Evolutionary conservation across 2,888 invertebrate species (phyloP).

Genomic region (Pristionchus arcanus): DNA sequence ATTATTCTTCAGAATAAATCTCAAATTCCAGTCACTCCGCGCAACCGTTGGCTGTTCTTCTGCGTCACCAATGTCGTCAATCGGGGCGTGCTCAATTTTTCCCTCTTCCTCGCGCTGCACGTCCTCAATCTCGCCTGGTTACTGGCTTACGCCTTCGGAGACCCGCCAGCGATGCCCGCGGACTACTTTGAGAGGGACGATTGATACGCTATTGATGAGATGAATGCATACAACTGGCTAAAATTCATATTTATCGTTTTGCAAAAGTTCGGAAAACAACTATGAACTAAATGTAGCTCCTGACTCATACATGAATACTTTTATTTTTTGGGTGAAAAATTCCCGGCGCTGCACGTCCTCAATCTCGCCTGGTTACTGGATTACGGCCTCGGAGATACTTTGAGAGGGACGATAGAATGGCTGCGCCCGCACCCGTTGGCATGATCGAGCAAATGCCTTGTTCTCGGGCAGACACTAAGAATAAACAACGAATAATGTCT

Average conservation of each 20-base stretch:
- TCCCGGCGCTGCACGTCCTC: background rate
- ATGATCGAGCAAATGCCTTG: too few relatives aligned
- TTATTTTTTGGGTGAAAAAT: too few relatives aligned
- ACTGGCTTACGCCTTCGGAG: background rate
- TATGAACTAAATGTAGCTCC: too few relatives aligned
- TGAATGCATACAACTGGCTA: too few relatives aligned
- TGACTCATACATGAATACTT: too few relatives aligned
- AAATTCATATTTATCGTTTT: too few relatives aligned
- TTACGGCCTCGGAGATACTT: background rate
- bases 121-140: constrained; percentile 39
- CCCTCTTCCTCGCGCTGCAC: background rate
- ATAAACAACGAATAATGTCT: too few relatives aligned
- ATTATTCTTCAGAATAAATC: background rate
- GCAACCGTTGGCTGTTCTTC: background rate
- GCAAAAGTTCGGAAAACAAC: too few relatives aligned
- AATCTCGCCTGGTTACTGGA: constrained; percentile 32
- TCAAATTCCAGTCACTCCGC: background rate
- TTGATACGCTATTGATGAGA: background rate
- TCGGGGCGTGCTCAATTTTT: background rate
- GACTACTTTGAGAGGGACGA: background rate
- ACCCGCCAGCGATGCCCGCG: background rate
- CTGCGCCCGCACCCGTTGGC: too few relatives aligned
- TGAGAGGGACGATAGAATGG: background rate
- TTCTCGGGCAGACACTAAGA: too few relatives aligned
- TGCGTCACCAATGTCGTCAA: background rate